These are phyloP conservation scores for Sericinus montela DNA, from an alignment of 2,888 invertebrate species.

Conservation along the genomic window DNA sequence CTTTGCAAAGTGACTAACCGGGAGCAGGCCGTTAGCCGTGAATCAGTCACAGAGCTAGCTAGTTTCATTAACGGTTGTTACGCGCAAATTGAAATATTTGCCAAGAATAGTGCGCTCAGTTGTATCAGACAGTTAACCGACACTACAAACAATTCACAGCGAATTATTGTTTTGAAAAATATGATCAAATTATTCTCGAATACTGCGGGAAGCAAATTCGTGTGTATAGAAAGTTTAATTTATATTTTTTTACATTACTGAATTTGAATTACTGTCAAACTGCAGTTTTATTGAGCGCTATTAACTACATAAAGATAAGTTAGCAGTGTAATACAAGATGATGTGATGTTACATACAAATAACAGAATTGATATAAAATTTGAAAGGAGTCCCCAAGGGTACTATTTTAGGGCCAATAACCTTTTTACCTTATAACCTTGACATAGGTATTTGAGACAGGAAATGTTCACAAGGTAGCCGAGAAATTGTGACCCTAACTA, in stretches of 20 bases:
- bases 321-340: too few species aligned
- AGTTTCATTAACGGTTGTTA: slow-evolving; percentile 2
- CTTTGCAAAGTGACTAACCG: not conserved
- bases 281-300: too few species aligned
- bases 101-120: not conserved
- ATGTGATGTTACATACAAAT: too few species aligned
- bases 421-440: not conserved
- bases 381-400: not conserved
- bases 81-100: slow-evolving; percentile 6
- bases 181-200: too few species aligned
- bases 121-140: not conserved
- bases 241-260: too few species aligned
- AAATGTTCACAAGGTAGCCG: not conserved
- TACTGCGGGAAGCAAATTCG: too few species aligned
- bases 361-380: not conserved
- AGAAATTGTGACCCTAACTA: not conserved
- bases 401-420: not conserved
- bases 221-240: too few species aligned
- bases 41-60: not conserved
- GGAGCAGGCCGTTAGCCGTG: slow-evolving; percentile 3
- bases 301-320: too few species aligned
- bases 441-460: not conserved
- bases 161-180: too few species aligned
- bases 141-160: too few species aligned
- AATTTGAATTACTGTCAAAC: too few species aligned